Base-by-base conservation (phyloP, 2,797 vertebrate species). In the Malurus splendens region DNA sequence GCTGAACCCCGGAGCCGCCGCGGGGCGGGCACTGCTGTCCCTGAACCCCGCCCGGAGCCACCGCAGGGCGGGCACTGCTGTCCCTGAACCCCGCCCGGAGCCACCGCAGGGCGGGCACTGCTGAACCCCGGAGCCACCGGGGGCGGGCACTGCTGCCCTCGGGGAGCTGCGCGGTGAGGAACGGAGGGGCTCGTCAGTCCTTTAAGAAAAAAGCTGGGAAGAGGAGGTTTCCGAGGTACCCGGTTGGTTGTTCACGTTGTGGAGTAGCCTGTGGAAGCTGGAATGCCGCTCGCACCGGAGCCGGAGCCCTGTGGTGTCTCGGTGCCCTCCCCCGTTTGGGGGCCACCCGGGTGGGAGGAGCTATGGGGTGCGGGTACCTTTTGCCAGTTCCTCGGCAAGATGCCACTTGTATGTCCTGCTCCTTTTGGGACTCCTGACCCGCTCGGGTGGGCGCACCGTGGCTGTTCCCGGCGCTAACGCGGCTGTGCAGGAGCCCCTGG, bases 381-480 rank as follows among this genome's bases (percentile, higher is more conserved):
- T 2, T 5, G 18, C 8, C 27, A 0, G 50, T 1, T 1, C 15
- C 30, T 20, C 5, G 55, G 12, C 23, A 1, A 7, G 51, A 1
- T 10, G 4, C 13, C 3, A 1, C 2, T 0, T 2, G 18, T 9
- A 0, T 14, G 25, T 12, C 18, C 39, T 10, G 39, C 10, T 2
- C 12, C 56, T 10, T 8, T 6, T 0, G 54, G 28, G 30, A 9
- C 8, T 10, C 10, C 28, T 6, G 50, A 4, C 16, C 17, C 6
- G 1, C 42, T 12, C 10, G 2, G 1, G 0, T 4, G 59, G 51
- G 27, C 5, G 6, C 64, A 0, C 5, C 32, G 1, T 6, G 57
- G 17, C 27, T 2, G 19, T 9, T 18, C 17, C 14, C 30, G 5
- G 22, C 2, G 7, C 19, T 30, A 0, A 0, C 17, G 4, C 2